A percentile compares a stretch with the other conserved stretches of the same genome.
Conservation (phyloP, 2,797 vertebrate species). For the Euthynnus affinis region DNA sequence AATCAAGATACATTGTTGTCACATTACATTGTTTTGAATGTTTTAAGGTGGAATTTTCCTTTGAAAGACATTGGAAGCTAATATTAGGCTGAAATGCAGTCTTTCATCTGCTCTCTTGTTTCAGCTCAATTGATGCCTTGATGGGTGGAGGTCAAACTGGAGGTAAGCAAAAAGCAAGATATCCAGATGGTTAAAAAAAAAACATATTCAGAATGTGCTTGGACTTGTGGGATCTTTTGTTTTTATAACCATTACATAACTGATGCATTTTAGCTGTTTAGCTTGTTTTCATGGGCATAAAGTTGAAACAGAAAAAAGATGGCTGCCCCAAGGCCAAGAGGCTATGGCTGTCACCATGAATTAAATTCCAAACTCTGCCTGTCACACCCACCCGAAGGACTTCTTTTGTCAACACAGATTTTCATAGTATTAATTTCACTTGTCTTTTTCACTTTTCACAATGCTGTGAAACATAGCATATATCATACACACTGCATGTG, state of each 20-base stretch:
- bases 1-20: neutral
- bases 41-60: neutral
- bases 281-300: constrained; percentile 27
- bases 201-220: neutral
- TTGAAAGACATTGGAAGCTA: neutral
- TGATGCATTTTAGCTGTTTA: constrained; percentile 8
- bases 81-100: neutral
- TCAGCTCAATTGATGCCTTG: too few relatives aligned
- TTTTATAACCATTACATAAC: constrained; percentile 16
- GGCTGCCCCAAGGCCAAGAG: constrained; percentile 28
- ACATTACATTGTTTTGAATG: neutral
- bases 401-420: constrained; percentile 20
- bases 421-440: constrained; percentile 25
- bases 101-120: neutral
- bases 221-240: constrained; percentile 1
- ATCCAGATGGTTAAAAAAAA: neutral
- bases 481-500: neutral
- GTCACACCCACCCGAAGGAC: constrained; percentile 5
- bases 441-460: constrained; percentile 12
- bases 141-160: too few relatives aligned
- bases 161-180: neutral
- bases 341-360: constrained; percentile 25
- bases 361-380: constrained; percentile 12
- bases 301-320: constrained; percentile 29
- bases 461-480: constrained; percentile 6